These are phyloP conservation scores for Telmatochromis sp. DNA, from an alignment of 2,113 vertebrate genomes.

Conservation along the genomic window DNA sequence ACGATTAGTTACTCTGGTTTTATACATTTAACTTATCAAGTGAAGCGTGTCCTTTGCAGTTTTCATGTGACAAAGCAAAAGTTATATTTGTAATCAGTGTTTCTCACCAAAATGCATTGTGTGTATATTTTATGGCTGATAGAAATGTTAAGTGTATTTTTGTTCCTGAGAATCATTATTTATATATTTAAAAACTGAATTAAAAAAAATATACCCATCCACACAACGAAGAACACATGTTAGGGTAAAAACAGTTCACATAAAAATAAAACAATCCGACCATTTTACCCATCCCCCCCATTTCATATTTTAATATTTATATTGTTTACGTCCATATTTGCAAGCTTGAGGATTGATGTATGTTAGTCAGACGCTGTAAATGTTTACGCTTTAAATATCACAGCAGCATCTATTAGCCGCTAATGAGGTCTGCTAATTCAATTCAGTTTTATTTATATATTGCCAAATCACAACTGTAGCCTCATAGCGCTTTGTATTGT, in stretches of 20 bases:
- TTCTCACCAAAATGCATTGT: not conserved
- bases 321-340: not conserved
- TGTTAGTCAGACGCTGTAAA: not conserved
- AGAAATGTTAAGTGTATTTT: not conserved
- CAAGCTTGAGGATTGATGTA: not conserved
- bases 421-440: not conserved
- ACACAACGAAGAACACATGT: not conserved
- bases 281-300: not conserved
- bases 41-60: not conserved
- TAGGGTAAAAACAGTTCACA: not conserved
- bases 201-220: not conserved
- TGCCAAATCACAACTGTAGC: not conserved
- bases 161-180: not conserved
- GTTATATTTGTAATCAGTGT: fast-evolving
- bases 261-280: not conserved
- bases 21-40: not conserved
- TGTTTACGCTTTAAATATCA: not conserved
- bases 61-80: not conserved
- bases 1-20: not conserved
- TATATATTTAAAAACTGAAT: not conserved
- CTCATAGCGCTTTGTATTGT: not conserved
- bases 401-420: not conserved
- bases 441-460: not conserved
- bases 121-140: not conserved
- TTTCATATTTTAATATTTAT: not conserved